A percentile compares a stretch with the other conserved stretches of the same genome.
phyloP scores from a whole-genome alignment of 2,797 vertebrate genomes.

The Emydoidea blandingii region DNA sequence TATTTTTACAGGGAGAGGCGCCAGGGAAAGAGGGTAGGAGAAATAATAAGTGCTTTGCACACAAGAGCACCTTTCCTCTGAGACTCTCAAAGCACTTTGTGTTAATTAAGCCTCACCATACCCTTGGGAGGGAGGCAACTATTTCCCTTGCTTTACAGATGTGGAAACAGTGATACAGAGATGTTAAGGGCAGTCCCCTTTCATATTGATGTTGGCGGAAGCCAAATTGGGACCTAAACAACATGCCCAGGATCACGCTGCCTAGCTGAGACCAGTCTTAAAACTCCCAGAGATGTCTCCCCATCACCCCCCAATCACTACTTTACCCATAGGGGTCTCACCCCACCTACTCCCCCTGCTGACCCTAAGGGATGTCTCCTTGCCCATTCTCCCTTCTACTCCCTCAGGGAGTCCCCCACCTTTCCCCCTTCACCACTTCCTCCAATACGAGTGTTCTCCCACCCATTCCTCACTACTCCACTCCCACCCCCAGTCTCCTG shows the following conservation, averaged over 20 bases:
- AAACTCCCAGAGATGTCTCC: neutral
- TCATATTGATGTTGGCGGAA: neutral
- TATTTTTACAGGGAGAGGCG: neutral
- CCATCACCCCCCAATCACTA: neutral
- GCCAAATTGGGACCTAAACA: neutral
- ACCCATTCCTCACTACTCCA: neutral
- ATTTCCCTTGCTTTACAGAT: neutral
- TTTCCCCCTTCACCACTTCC: neutral
- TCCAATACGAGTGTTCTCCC: neutral
- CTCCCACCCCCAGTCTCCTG: neutral
- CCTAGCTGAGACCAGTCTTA: neutral
- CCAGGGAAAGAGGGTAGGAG: neutral
- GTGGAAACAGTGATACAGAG: neutral
- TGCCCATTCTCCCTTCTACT: neutral
- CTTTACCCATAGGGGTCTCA: neutral
- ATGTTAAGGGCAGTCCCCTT: no score
- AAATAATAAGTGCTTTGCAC: neutral
- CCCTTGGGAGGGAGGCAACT: neutral
- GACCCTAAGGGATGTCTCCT: neutral
- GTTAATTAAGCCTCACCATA: neutral
- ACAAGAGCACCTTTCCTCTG: neutral
- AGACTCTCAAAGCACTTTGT: neutral
- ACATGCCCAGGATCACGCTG: neutral
- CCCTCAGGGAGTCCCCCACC: neutral
- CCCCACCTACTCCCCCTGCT: no score